Base-by-base conservation (phyloP, 2,113 vertebrate genomes). In the Narcine bancroftii region DNA sequence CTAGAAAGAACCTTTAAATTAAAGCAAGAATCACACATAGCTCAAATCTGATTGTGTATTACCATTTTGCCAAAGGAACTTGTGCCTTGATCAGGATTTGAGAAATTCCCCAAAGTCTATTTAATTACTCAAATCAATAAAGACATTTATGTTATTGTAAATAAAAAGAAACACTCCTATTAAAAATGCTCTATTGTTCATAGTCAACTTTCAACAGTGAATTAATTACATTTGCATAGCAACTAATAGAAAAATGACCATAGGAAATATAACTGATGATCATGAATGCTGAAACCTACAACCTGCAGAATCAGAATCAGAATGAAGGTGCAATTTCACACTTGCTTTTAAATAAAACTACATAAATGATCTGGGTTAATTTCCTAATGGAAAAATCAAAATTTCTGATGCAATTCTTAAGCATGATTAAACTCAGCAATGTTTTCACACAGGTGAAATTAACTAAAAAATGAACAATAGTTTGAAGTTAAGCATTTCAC, bases 11-110 rank as follows among this genome's bases (percentile, higher is more conserved):
- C 89, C 65, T 91, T 91, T 47, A 69, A 65, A 89, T 65, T 69
- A 91, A 91, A 91, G 89, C 89, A 91, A 91, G 89, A 91, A 91
- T 91, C 26, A 69, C 47, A 91, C 24, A 91, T 10, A 91, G 89
- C 63, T 47, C 89, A 91, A 91, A 69, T 66, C 42, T 91, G 63
- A 66, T 2, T 47, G 36, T 69, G 39, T 26, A 91, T 29, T 69
- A 91, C 63, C 42, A 71, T 26, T 71, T 63, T 91, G 3, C 21
- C 89, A 69, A 91, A 69, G 26, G 10, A 71, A 42, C 21, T 33
- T 47, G 15, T 91, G 65, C 24, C 4, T 33, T 29, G 65, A 91
- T 91, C 24, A 69, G 39, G 89, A 66, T 33, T 71, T 26, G 26
- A 29, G 1, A 47, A 89, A 69, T 47, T 29, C 29, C 39, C 24